Evolutionary conservation across 2,888 invertebrate species (phyloP).

Genomic region (Alloplasta piceator): DNA sequence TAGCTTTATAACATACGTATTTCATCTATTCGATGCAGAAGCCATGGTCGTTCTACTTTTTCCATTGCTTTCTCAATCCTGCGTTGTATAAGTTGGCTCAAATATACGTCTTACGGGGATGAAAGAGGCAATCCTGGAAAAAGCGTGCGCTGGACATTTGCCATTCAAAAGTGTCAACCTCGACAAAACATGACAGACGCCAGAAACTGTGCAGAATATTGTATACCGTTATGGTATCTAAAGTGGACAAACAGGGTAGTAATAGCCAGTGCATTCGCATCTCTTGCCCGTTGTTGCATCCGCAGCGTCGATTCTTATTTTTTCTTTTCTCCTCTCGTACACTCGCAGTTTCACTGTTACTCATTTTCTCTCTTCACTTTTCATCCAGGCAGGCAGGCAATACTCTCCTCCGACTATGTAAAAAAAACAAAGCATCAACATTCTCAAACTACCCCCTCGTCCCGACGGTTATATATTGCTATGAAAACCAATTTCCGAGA

Average conservation of each 20-base stretch:
- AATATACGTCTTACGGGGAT: too few relatives aligned
- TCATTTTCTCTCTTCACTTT: constrained; percentile 48
- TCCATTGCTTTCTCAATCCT: too few relatives aligned
- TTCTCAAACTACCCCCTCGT: too few relatives aligned
- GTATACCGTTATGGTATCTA: neutral
- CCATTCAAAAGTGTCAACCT: constrained; percentile 59
- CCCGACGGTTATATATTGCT: constrained; percentile 50
- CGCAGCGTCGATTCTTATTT: constrained; percentile 23
- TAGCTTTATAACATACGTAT: too few relatives aligned
- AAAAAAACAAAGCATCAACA: constrained; percentile 70
- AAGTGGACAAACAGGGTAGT: constrained; percentile 1
- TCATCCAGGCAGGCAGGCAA: constrained; percentile 40
- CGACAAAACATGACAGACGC: constrained; percentile 54
- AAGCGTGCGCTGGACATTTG: constrained; percentile 59
- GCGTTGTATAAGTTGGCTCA: too few relatives aligned
- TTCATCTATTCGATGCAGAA: too few relatives aligned
- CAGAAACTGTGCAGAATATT: constrained; percentile 19
- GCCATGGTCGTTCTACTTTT: too few relatives aligned
- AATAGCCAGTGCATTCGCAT: neutral
- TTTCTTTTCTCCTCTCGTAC: constrained; percentile 8
- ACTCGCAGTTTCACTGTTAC: constrained; percentile 9
- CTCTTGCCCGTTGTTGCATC: constrained; percentile 27
- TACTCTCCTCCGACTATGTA: constrained; percentile 49
- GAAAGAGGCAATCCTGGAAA: too few relatives aligned
- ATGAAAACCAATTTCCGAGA: constrained; percentile 77